A percentile compares a stretch with the other conserved stretches of the same genome.
phyloP scores from a whole-genome alignment of 2,888 invertebrate species.

The Euclidia mi region DNA sequence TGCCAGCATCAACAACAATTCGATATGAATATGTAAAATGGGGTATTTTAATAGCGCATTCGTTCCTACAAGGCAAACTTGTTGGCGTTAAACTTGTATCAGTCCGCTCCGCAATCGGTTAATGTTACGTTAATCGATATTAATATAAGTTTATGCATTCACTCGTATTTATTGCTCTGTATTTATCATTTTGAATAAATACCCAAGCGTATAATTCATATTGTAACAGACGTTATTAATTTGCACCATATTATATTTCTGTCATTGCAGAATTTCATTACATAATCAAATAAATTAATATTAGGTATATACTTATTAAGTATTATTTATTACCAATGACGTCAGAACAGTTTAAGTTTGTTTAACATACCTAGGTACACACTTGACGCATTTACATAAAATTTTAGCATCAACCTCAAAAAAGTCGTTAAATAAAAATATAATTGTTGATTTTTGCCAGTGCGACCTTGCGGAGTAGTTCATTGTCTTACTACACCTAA shows the following conservation, averaged over 20 bases:
- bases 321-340: slow-evolving; percentile 1
- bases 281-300: background rate
- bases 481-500: slow-evolving; percentile 59
- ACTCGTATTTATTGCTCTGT: slow-evolving; percentile 18
- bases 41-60: slow-evolving; percentile 65
- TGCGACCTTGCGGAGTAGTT: slow-evolving; percentile 56
- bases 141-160: slow-evolving; percentile 10
- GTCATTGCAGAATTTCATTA: too few species aligned
- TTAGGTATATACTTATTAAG: background rate
- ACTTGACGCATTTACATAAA: slow-evolving; percentile 19
- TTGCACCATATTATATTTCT: too few species aligned
- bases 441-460: slow-evolving; percentile 50
- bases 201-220: background rate
- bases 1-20: slow-evolving; percentile 39
- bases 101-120: slow-evolving; percentile 43
- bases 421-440: slow-evolving; percentile 32
- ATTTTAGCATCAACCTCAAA: slow-evolving; percentile 33
- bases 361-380: background rate
- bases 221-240: too few species aligned
- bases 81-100: slow-evolving; percentile 17
- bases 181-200: background rate
- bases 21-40: slow-evolving; percentile 50
- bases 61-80: slow-evolving; percentile 69
- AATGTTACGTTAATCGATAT: slow-evolving; percentile 35
- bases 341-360: background rate